Base-by-base conservation (phyloP, 2,113 vertebrate genomes). In the Phycodurus eques region DNA sequence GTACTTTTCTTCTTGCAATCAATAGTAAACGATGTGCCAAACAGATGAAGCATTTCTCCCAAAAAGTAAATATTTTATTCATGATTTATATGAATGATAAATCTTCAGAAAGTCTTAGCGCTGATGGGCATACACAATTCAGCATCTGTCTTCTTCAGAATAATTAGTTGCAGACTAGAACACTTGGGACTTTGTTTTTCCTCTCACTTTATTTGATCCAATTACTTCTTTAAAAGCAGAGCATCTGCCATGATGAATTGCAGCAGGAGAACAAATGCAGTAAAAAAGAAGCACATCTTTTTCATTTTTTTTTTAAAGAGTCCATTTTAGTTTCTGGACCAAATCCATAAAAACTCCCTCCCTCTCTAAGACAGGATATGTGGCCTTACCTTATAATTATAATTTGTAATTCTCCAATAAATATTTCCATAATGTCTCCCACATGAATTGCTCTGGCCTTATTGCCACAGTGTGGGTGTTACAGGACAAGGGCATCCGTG, bases 81-180 rank as follows among this genome's bases (percentile, higher is more conserved):
- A 92, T 92, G 90, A 91, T 92, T 89, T 91, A 92, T 91, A 93
- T 91, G 84, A 92, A 91, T 91, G 90, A 92, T 92, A 92, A 92
- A 92, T 91, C 92, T 93, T 87, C 80, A 88, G 89, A 92, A 93
- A 92, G 88, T 89, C 88, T 90, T 88, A 80, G 80, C 71, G 90
- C 91, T 93, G 90, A 91, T 92, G 91, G 92, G 91, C 92, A 92
- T 92, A 90, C 91, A 91, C 91, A 91, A 91, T 92, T 92, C 89
- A 90, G 88, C 90, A 92, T 91, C 90, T 93, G 92, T 92, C 91
- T 90, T 89, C 83, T 80, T 90, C 86, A 88, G 91, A 93, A 90
- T 93, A 90, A 89, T 92, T 90, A 89, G 90, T 91, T 77, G 74
- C 78, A 78, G 82, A 86, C 83, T 82, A 78, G 80, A 86, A 83